Evolutionary conservation across 2,797 vertebrate species (phyloP).

Genomic region (Anguilla anguilla): DNA sequence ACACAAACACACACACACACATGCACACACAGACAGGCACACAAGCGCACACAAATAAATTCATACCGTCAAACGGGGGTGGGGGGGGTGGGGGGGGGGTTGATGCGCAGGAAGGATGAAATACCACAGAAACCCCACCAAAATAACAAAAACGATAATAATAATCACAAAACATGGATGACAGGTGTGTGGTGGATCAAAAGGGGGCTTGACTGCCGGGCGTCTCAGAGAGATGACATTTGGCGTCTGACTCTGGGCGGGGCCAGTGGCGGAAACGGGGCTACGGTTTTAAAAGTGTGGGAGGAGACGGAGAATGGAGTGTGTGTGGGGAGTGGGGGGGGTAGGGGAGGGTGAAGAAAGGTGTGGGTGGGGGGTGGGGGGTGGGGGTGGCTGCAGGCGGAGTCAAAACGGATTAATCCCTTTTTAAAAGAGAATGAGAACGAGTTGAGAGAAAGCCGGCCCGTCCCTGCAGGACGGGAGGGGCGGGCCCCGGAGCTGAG

Average conservation of each 20-base stretch:
- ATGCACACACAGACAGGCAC: slow-evolving; percentile 8
- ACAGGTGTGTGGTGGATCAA: slow-evolving; percentile 52
- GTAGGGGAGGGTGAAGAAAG: not conserved
- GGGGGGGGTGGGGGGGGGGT: not conserved
- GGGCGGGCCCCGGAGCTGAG: not conserved
- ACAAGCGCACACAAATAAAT: slow-evolving; percentile 36
- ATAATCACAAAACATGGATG: not conserved
- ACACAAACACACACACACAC: slow-evolving; percentile 22
- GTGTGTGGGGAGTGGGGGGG: not conserved
- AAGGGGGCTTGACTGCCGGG: slow-evolving; percentile 58
- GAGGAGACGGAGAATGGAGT: slow-evolving; percentile 31
- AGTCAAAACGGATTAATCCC: slow-evolving; percentile 48
- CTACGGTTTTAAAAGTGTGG: slow-evolving; percentile 22
- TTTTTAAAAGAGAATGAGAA: slow-evolving; percentile 27
- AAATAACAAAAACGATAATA: not conserved
- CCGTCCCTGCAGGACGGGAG: not conserved
- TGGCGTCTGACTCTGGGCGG: slow-evolving; percentile 62
- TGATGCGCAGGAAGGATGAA: not conserved
- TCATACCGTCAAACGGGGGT: not conserved
- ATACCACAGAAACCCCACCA: not conserved
- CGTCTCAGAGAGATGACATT: slow-evolving; percentile 66
- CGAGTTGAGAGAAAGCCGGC: slow-evolving; percentile 20
- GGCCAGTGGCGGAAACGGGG: not conserved
- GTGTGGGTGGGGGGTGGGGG: not conserved
- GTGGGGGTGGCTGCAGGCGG: not conserved